Evolutionary conservation across 1,140 invertebrate genomes (phyloP).

Genomic region (Nasonia giraulti): DNA sequence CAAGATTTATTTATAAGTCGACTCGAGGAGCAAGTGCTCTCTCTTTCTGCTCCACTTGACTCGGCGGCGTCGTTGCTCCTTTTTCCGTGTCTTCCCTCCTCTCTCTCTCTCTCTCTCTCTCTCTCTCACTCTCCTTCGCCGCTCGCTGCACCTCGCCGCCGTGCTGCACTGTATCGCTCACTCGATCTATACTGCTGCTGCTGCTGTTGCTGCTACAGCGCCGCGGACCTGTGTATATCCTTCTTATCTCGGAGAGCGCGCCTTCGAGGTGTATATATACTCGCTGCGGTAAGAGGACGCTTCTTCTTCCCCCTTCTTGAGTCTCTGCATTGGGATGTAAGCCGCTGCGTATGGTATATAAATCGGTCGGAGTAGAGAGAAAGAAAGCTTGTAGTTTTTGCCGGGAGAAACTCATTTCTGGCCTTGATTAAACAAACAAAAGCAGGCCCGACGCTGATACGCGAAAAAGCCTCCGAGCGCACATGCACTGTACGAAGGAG

Average conservation of each 20-base stretch:
- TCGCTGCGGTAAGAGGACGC: neutral
- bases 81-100: neutral
- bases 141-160: too few species aligned
- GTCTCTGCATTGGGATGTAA: neutral
- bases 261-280: neutral
- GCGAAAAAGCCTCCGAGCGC: neutral
- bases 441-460: neutral
- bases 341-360: neutral
- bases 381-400: neutral
- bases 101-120: neutral
- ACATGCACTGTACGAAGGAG: neutral
- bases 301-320: neutral
- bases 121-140: too few species aligned
- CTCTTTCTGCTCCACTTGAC: constrained; percentile 16
- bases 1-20: constrained; percentile 75
- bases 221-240: neutral
- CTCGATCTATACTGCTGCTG: constrained; percentile 2
- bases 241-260: neutral
- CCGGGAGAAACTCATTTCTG: neutral
- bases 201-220: too few species aligned
- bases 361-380: neutral
- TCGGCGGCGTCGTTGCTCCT: neutral
- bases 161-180: neutral
- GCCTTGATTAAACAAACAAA: constrained; percentile 9
- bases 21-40: neutral